Evolutionary conservation across 2,888 invertebrate genomes (phyloP).

Genomic region (Mesorhabditis sp.): DNA sequence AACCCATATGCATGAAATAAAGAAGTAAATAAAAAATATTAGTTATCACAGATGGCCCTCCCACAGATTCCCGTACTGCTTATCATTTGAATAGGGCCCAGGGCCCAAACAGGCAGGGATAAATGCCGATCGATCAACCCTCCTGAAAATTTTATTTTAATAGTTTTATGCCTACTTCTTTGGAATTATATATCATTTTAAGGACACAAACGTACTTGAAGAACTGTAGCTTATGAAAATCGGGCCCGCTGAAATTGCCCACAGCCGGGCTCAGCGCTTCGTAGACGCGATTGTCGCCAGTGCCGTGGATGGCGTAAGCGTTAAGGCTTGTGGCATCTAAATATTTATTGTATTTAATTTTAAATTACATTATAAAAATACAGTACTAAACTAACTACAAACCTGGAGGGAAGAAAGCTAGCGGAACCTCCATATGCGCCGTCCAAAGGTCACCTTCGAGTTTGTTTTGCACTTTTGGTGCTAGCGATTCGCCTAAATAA

Average conservation of each 20-base stretch:
- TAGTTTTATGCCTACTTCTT: too few relatives aligned
- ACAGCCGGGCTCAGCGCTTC: constrained; percentile 61
- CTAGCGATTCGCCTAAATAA: constrained; percentile 47
- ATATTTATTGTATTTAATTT: background rate
- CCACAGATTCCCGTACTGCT: too few relatives aligned
- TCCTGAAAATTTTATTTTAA: too few relatives aligned
- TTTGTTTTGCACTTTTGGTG: constrained; percentile 49
- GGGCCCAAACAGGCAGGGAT: too few relatives aligned
- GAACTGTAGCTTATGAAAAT: constrained; percentile 63
- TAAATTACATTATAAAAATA: too few relatives aligned
- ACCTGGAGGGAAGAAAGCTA: constrained; percentile 61
- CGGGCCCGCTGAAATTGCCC: constrained; percentile 53
- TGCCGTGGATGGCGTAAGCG: constrained; percentile 64
- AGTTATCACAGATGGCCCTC: too few relatives aligned
- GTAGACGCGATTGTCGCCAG: constrained; percentile 59
- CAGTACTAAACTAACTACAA: constrained; percentile 7
- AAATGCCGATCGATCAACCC: too few relatives aligned
- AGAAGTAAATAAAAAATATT: too few relatives aligned
- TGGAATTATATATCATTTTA: too few relatives aligned
- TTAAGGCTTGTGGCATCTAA: constrained; percentile 61
- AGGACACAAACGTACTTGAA: constrained; percentile 43
- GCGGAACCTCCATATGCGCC: constrained; percentile 62
- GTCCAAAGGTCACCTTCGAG: constrained; percentile 49
- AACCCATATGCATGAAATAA: too few relatives aligned
- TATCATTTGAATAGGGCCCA: too few relatives aligned